Percentiles rank a stretch among this genome's conserved stretches.
Conservation (phyloP, 2,113 vertebrate species). For the Scophthalmus maximus region DNA sequence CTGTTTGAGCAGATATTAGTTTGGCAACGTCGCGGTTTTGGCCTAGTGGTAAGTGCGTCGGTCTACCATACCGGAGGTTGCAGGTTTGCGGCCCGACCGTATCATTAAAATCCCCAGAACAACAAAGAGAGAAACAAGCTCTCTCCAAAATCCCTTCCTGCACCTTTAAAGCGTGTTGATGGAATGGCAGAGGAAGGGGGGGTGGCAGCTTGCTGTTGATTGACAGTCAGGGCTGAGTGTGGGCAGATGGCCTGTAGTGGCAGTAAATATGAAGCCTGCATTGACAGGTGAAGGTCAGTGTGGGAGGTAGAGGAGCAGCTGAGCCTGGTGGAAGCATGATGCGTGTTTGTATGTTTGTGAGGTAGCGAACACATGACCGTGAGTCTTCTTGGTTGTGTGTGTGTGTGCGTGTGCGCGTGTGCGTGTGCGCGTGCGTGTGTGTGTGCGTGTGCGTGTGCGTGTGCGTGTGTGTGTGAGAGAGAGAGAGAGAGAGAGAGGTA, state of each 20-base stretch:
- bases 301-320: slow-evolving; percentile 52
- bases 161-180: slow-evolving; percentile 43
- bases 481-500: too few species aligned
- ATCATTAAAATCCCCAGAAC: too few species aligned
- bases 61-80: too few species aligned
- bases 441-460: background rate
- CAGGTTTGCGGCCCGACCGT: too few species aligned
- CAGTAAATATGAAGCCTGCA: slow-evolving; percentile 70
- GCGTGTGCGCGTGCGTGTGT: background rate
- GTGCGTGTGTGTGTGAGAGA: background rate
- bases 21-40: too few species aligned
- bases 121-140: too few species aligned
- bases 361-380: background rate
- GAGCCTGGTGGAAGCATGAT: slow-evolving; percentile 24
- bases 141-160: too few species aligned
- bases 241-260: slow-evolving; percentile 64
- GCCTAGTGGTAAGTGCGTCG: too few species aligned
- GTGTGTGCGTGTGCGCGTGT: background rate
- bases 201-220: slow-evolving; percentile 58
- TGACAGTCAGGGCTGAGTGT: slow-evolving; percentile 65
- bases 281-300: slow-evolving; percentile 78
- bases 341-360: slow-evolving; percentile 16
- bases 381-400: slow-evolving; percentile 2
- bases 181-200: slow-evolving; percentile 48
- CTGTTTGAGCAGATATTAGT: background rate